A percentile compares a stretch with the other conserved stretches of the same genome.
These are phyloP conservation scores for Hozukius guyotensis DNA, from an alignment of 2,797 vertebrate genomes.

Conservation along the genomic window DNA sequence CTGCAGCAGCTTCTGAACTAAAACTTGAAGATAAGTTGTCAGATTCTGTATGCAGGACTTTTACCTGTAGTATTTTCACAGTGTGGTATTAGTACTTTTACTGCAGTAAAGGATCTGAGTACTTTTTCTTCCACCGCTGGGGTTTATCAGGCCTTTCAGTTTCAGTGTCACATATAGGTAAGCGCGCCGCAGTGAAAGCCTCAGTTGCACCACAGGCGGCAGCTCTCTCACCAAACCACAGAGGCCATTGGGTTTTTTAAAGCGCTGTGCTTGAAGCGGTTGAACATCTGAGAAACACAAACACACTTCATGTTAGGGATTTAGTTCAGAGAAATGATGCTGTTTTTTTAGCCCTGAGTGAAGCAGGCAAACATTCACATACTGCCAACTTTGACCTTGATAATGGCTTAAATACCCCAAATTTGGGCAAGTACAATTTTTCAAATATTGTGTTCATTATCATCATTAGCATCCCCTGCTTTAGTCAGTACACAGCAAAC, in stretches of 20 bases:
- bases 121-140: neutral
- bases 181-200: neutral
- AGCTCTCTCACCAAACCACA: conserved; percentile 14
- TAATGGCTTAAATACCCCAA: neutral
- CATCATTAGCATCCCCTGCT: neutral
- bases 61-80: neutral
- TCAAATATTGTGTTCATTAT: neutral
- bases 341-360: neutral
- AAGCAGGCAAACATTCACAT: neutral
- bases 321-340: neutral
- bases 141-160: too few species aligned
- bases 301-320: neutral
- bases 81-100: neutral
- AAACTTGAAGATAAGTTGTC: neutral
- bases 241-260: neutral
- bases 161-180: neutral
- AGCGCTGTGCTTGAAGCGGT: neutral
- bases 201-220: conserved; percentile 1
- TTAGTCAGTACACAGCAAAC: neutral
- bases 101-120: neutral
- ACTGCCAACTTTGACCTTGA: neutral
- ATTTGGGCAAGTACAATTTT: too few species aligned
- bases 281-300: neutral
- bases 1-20: neutral
- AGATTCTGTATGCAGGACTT: neutral